Evolutionary conservation across 2,797 vertebrate species (phyloP), one percentile per base, ranked within the genome.

Genomic region (Danio tinwini): DNA sequence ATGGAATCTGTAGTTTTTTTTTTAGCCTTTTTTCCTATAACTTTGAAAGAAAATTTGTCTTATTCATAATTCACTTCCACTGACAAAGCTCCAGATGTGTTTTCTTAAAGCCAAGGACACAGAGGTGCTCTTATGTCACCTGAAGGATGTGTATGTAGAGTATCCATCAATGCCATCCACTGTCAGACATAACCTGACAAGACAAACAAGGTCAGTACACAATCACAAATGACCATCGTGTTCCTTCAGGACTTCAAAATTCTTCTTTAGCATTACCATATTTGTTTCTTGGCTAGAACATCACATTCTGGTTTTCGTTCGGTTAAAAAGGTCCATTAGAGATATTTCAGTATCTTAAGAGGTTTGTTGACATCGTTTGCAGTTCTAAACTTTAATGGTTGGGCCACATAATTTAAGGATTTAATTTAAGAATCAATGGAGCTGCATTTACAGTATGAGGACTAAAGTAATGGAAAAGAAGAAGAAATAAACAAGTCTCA

Each of bases 281-380:
- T 69, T 13, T 50, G 58, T 50, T 37, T 53, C 45, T 62, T 44
- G 37, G 13, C 4, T 59, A 75, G 63, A 75, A 75, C 47, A 12
- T 59, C n/a, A 58, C 1, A 0, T 39, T 58, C 52, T 58, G 55
- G 12, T 70, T 17, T 69, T 61, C 11, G 9, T 29, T 69, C n/a
- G 19, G 17, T 44, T 40, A 71, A 52, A 58, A 19, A 64, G 19
- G 16, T 80, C 71, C 71, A 50, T 65, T 68, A 65, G 69, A 78
- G 69, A 72, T 19, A 78, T 73, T 78, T 67, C 5, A 78, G 53
- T 49, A 67, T 42, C 52, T 82, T 29, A 53, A 82, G 81, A 73
- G 81, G 44, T 82, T 82, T 78, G 81, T 63, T 82, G 69, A 82
- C 61, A 82, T 78, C 5, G 6, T 45, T 58, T 19, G 29, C 13